phyloP scores from a whole-genome alignment of 2,113 vertebrate species.

The Dipodomys ordii region DNA sequence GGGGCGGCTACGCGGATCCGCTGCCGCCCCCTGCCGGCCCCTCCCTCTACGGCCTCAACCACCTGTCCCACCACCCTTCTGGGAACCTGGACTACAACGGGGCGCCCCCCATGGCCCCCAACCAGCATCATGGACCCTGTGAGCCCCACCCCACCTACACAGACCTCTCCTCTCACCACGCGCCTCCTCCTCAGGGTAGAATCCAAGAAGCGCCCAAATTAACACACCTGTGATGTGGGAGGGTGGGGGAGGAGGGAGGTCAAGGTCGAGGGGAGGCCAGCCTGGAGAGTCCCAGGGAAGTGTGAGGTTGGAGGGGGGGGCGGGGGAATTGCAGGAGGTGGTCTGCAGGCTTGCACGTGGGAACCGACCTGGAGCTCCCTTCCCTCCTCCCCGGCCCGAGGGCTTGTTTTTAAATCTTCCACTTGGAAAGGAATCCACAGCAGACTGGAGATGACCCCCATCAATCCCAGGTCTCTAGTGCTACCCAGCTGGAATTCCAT shows the following conservation, averaged over 20 bases:
- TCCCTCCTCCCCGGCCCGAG: neutral
- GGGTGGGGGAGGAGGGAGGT: neutral
- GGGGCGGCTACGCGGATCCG: constrained; percentile 95
- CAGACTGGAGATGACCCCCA: constrained; percentile 5
- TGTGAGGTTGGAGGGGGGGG: neutral
- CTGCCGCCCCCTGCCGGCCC: constrained; percentile 93
- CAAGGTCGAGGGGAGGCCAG: neutral
- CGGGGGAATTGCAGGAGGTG: neutral
- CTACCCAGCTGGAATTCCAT: constrained; percentile 55
- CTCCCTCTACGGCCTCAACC: constrained; percentile 96
- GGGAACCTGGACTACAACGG: constrained; percentile 96
- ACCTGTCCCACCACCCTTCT: constrained; percentile 95
- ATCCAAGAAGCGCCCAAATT: constrained; percentile 99
- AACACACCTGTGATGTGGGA: constrained; percentile 96
- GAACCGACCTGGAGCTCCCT: neutral
- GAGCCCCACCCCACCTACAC: constrained; percentile 95
- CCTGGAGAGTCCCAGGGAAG: neutral
- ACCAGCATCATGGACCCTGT: constrained; percentile 96
- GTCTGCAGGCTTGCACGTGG: neutral
- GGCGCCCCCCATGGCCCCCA: constrained; percentile 90
- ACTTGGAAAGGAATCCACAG: constrained; percentile 17
- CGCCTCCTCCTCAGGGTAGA: constrained; percentile 97
- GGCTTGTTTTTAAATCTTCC: constrained; percentile 28
- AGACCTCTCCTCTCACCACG: constrained; percentile 96
- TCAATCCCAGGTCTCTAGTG: constrained; percentile 51